A percentile compares a stretch with the other conserved stretches of the same genome.
phyloP scores from a whole-genome alignment of 2,888 invertebrate genomes.

The Arctia plantaginis region DNA sequence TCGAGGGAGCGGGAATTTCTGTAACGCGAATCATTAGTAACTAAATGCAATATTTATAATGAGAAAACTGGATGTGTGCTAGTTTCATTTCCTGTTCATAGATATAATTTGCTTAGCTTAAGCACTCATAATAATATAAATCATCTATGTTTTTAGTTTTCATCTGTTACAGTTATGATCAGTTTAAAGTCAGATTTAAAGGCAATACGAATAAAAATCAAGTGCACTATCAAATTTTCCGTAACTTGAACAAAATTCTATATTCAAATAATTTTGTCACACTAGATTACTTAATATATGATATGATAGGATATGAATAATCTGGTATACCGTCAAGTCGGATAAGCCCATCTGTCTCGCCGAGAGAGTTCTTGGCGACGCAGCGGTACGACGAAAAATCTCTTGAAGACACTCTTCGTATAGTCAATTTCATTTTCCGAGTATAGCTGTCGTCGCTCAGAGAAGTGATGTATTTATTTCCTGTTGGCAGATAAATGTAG shows the following conservation, averaged over 20 bases:
- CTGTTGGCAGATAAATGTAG: slow-evolving; percentile 75
- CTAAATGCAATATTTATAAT: not conserved
- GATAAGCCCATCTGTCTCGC: slow-evolving; percentile 96
- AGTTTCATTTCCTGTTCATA: not conserved
- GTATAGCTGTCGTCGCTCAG: slow-evolving; percentile 94
- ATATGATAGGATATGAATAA: slow-evolving; percentile 51
- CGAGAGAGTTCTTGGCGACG: slow-evolving; percentile 96
- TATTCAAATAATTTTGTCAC: slow-evolving; percentile 33
- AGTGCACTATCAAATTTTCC: not conserved
- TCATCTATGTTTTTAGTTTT: not conserved
- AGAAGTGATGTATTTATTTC: slow-evolving; percentile 95
- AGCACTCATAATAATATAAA: not conserved
- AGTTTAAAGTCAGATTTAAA: not conserved
- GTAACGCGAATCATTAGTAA: slow-evolving; percentile 56
- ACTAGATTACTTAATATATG: slow-evolving; percentile 44
- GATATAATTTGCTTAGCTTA: not conserved
- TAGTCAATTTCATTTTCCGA: slow-evolving; percentile 96
- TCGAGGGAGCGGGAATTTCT: slow-evolving; percentile 96
- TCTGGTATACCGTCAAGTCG: slow-evolving; percentile 92
- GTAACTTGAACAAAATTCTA: slow-evolving; percentile 3
- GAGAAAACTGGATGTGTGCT: not conserved
- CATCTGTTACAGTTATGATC: not conserved
- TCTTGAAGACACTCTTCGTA: slow-evolving; percentile 91
- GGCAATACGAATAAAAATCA: not conserved
- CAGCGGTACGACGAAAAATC: slow-evolving; percentile 97